Evolutionary conservation across 2,888 invertebrate genomes (phyloP).

Genomic region (Ecdyonurus torrentis): DNA sequence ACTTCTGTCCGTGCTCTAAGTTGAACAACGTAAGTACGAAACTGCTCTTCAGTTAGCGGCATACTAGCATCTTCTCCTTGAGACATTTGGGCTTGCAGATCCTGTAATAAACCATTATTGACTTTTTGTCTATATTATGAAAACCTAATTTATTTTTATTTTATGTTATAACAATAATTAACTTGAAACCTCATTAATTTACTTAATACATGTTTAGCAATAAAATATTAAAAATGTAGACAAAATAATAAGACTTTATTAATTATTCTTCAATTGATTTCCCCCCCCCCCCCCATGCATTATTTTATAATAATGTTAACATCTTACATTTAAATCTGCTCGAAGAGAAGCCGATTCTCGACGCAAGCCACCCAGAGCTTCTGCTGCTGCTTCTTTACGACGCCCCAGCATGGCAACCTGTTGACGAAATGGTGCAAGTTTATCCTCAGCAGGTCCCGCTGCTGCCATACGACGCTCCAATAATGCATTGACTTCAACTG

Average conservation of each 20-base stretch:
- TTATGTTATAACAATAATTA: too few relatives aligned
- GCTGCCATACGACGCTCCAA: slow-evolving; percentile 3
- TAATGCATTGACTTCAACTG: neutral
- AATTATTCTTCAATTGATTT: too few relatives aligned
- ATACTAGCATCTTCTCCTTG: neutral
- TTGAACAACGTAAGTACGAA: neutral
- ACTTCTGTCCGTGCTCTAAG: neutral
- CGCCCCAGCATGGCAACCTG: slow-evolving; percentile 45
- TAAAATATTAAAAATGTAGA: too few relatives aligned
- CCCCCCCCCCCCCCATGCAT: too few relatives aligned
- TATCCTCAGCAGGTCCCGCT: slow-evolving; percentile 36
- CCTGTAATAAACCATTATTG: neutral
- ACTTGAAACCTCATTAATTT: too few relatives aligned
- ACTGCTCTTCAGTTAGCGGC: neutral
- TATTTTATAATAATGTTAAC: neutral
- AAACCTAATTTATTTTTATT: too few relatives aligned
- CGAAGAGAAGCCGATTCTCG: neutral
- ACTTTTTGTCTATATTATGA: too few relatives aligned
- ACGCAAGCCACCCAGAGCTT: neutral
- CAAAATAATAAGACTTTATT: too few relatives aligned
- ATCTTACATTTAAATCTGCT: neutral
- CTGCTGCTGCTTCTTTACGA: slow-evolving; percentile 2
- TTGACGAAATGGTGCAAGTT: slow-evolving; percentile 67
- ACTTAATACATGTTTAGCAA: too few relatives aligned
- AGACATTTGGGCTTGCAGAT: neutral